These are phyloP conservation scores for Parapsyche elsis DNA, from an alignment of 1,140 invertebrate species.

Conservation along the genomic window DNA sequence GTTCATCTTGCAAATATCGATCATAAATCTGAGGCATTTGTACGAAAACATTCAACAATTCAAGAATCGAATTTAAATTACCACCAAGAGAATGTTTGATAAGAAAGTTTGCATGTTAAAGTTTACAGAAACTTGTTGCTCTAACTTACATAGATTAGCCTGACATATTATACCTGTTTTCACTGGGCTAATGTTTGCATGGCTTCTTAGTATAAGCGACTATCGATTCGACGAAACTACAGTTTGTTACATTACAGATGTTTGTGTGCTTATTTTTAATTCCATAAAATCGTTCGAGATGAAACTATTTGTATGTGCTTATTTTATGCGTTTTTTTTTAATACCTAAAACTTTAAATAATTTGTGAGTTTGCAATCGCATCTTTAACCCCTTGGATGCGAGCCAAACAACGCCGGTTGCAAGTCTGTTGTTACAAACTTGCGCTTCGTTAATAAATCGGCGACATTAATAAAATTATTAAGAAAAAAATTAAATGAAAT, in stretches of 20 bases:
- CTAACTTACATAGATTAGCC: not conserved
- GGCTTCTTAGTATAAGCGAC: no score
- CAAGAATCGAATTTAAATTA: not conserved
- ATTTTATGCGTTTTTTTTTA: no score
- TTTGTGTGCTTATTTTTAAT: not conserved
- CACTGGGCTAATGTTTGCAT: no score
- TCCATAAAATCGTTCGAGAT: no score
- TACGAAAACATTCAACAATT: not conserved
- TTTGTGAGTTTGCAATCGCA: not conserved
- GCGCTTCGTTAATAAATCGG: slow-evolving; percentile 1
- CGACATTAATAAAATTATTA: slow-evolving; percentile 20
- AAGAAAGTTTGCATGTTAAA: slow-evolving; percentile 7
- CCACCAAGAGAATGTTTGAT: not conserved
- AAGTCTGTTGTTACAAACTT: not conserved
- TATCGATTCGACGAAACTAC: no score
- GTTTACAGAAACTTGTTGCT: not conserved
- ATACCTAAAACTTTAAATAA: slow-evolving; percentile 16
- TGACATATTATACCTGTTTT: not conserved
- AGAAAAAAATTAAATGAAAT: not conserved
- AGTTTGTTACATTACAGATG: no score
- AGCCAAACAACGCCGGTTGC: not conserved
- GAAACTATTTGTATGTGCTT: no score
- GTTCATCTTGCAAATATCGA: not conserved
- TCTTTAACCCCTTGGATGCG: not conserved
- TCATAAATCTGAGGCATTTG: not conserved